phyloP scores from a whole-genome alignment of 2,888 invertebrate species.

The Heliconius erato region DNA sequence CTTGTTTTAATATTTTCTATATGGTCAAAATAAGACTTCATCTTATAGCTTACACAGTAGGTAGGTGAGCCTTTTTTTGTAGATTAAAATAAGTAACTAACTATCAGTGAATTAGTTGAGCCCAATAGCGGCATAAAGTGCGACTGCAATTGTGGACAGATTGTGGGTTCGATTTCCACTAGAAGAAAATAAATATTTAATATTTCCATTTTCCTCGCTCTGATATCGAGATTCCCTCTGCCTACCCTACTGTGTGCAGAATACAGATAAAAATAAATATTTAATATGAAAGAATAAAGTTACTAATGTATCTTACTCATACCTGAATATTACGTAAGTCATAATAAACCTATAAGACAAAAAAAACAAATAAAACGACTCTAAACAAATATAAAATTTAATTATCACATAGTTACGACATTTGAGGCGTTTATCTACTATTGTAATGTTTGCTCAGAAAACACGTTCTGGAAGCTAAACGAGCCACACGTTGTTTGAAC shows the following conservation, averaged over 20 bases:
- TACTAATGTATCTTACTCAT: neutral
- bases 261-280: too few species aligned
- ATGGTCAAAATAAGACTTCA: neutral
- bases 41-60: neutral
- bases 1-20: neutral
- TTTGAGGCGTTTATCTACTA: conserved; percentile 6
- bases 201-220: too few species aligned
- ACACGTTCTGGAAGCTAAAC: neutral
- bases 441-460: conserved; percentile 15
- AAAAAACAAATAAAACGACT: neutral
- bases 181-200: too few species aligned
- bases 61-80: neutral
- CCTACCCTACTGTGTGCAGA: too few species aligned
- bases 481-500: conserved; percentile 24
- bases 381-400: neutral
- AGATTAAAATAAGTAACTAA: neutral
- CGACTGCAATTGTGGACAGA: too few species aligned
- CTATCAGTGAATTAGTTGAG: neutral
- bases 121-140: too few species aligned
- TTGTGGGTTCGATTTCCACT: too few species aligned
- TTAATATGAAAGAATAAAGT: neutral
- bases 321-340: neutral
- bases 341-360: neutral
- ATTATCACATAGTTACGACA: conserved; percentile 17
- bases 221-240: too few species aligned